These are phyloP conservation scores for Clarias fuscus DNA, from an alignment of 2,797 vertebrate genomes.

Conservation along the genomic window DNA sequence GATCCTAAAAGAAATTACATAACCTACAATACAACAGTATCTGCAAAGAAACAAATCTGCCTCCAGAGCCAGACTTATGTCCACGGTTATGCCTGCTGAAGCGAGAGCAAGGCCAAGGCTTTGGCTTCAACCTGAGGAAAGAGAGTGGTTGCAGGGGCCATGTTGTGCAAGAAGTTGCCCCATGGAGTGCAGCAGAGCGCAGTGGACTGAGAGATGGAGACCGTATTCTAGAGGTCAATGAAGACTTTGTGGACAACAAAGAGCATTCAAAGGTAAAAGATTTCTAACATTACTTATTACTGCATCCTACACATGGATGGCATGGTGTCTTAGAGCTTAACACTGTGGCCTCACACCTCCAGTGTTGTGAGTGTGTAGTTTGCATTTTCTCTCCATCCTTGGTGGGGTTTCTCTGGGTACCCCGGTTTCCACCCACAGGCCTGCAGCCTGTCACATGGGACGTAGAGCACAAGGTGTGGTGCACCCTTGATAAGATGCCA, in stretches of 20 bases:
- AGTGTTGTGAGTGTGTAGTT: too few species aligned
- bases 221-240: slow-evolving; percentile 87
- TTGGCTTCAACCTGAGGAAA: slow-evolving; percentile 81
- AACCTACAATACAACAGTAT: too few species aligned
- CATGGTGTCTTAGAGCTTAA: too few species aligned
- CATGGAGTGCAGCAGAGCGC: slow-evolving; percentile 80
- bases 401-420: too few species aligned
- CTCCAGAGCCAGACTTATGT: slow-evolving; percentile 60
- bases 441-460: too few species aligned
- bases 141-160: slow-evolving; percentile 66
- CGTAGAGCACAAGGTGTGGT: too few species aligned
- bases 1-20: not conserved
- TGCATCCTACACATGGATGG: too few species aligned
- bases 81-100: slow-evolving; percentile 81
- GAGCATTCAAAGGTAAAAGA: slow-evolving; percentile 74
- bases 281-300: not conserved
- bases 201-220: slow-evolving; percentile 83
- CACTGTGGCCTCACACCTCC: too few species aligned
- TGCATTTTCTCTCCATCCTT: too few species aligned
- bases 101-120: slow-evolving; percentile 72
- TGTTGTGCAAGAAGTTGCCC: slow-evolving; percentile 74
- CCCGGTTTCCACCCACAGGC: too few species aligned
- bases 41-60: not conserved
- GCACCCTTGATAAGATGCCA: too few species aligned
- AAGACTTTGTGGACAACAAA: slow-evolving; percentile 73